Conservation (phyloP, 1,140 invertebrate species). For the Ceratitis capitata region DNA sequence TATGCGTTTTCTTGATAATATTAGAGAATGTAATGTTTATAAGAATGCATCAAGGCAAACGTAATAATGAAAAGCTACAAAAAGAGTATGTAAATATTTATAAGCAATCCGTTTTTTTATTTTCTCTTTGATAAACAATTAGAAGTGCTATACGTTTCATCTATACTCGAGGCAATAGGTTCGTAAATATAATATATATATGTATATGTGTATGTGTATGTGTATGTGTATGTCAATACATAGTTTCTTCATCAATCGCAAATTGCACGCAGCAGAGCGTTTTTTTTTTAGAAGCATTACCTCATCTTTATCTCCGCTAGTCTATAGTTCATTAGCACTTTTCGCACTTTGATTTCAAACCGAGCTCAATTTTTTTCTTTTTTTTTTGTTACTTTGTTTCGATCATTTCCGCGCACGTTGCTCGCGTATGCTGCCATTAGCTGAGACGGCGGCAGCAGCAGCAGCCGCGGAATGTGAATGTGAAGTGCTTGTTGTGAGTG, state of each 20-base stretch:
- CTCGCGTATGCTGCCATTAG: neutral
- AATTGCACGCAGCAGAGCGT: neutral
- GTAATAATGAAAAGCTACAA: too few relatives aligned
- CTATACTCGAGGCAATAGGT: neutral
- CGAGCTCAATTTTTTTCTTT: too few relatives aligned
- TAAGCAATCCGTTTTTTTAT: too few relatives aligned
- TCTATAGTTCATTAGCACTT: slow-evolving; percentile 1
- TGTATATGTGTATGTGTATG: neutral
- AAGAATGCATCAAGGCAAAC: neutral
- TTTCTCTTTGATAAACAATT: neutral
- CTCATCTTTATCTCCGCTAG: slow-evolving; percentile 1
- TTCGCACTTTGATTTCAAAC: neutral
- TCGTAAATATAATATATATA: neutral
- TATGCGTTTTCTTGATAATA: neutral
- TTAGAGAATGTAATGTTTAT: neutral
- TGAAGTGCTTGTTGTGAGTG: neutral
- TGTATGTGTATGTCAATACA: too few relatives aligned
- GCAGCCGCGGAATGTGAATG: neutral
- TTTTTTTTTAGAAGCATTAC: slow-evolving; percentile 7
- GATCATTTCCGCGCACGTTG: neutral
- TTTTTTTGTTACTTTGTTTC: neutral
- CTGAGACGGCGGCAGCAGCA: too few relatives aligned
- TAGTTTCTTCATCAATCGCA: neutral
- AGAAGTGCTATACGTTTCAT: neutral
- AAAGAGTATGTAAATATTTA: too few relatives aligned